Evolutionary conservation across 2,888 invertebrate genomes (phyloP).

Genomic region (Emesis castigata): DNA sequence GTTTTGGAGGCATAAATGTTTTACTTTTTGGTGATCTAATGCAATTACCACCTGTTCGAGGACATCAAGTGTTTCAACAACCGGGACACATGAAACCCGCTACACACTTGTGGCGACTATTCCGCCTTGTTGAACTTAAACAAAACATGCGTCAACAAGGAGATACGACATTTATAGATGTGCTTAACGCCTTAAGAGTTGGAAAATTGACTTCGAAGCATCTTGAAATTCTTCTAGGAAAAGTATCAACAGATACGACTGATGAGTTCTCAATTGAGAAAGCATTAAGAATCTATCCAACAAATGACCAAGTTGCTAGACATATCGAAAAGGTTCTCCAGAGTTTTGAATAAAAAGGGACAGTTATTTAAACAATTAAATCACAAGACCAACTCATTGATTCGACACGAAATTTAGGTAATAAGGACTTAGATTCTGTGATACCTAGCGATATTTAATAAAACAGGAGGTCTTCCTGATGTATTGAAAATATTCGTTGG

Average conservation of each 20-base stretch:
- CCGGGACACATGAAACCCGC: constrained; percentile 46
- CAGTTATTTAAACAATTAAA: no score
- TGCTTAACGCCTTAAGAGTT: constrained; percentile 46
- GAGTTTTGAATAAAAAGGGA: no score
- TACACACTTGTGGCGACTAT: constrained; percentile 54
- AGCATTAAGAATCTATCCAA: no score
- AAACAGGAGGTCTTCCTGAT: no score
- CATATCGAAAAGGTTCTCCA: no score
- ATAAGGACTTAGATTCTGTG: no score
- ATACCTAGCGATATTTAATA: no score
- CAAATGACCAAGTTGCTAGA: no score
- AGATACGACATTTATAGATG: constrained; percentile 46
- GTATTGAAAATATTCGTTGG: no score
- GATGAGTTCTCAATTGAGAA: no score
- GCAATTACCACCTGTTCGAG: constrained; percentile 55
- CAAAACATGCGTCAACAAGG: constrained; percentile 53
- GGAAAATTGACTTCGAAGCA: constrained; percentile 39
- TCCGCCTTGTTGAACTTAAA: constrained; percentile 33
- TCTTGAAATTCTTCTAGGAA: constrained; percentile 27
- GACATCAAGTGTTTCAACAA: constrained; percentile 55
- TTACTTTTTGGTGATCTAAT: constrained; percentile 57
- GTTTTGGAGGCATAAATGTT: constrained; percentile 56
- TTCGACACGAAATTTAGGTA: no score
- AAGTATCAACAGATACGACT: constrained; percentile 21
- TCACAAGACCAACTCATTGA: no score